Base-by-base conservation (phyloP, 2,113 vertebrate species). In the Vidua macroura region DNA sequence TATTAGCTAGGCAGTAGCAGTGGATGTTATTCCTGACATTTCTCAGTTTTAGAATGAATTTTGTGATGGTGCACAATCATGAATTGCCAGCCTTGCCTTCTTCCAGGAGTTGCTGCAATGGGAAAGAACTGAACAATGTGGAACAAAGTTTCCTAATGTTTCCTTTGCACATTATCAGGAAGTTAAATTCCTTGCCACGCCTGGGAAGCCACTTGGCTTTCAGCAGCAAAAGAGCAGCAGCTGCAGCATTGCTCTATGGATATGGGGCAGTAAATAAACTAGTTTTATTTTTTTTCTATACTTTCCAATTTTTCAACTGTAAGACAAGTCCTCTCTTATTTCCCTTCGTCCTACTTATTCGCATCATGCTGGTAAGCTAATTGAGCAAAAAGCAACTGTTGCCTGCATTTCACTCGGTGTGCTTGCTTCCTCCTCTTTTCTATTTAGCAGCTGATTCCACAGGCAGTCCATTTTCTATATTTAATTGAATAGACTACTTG, bases 81-180 rank as follows among this genome's bases (percentile, higher is more conserved):
- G 33, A 77, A 46, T 56, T 74, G 21, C 17, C 43, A 67, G 49
- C 55, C 30, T 83, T 86, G 56, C 55, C 41, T 51, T 83, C 55
- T 77, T 83, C 59, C 56, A 83, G 79, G 43, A 90, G 55, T 24
- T 92, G 44, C 70, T 90, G 67, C 8, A 11, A 19, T 23, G 43
- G 39, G 30, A 83, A 74, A 88, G 68, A 83, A 39, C 44, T 46
- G 55, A 72, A 59, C 79, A 59, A 27, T 0, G 11, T 62, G 33
- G 16, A 90, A 88, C 64, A 92, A 88, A 83, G 60, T 92, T 94
- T 95, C 35, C 55, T 69, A 55, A 35, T 93, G 60, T 92, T 93
- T 67, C 52, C 27, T 74, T 70, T 86, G 49, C 49, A 81, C 17
- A 9, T 84, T 41, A 70, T 92, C 52, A 86, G 80, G 84, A 88